Percentiles rank a stretch among this genome's conserved stretches.
Conservation (phyloP, 2,113 vertebrate genomes). For the Formicarius rufipectus region DNA sequence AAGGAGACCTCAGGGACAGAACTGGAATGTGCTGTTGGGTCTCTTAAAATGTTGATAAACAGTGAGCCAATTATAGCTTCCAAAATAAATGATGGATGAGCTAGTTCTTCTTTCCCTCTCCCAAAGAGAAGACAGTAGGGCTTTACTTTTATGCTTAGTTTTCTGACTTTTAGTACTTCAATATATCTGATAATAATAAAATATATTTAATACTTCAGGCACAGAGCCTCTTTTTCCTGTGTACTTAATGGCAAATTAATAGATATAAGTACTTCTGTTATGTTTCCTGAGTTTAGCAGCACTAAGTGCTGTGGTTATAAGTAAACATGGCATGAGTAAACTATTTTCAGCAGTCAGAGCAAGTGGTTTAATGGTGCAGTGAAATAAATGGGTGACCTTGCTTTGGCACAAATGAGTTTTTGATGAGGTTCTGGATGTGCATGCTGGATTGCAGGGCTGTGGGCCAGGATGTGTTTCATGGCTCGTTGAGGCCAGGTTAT, state of each 20-base stretch:
- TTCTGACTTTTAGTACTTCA: not conserved
- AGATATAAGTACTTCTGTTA: not conserved
- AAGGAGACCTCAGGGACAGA: not conserved
- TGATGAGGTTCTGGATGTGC: not conserved
- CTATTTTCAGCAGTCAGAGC: not conserved
- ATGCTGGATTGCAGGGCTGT: not conserved
- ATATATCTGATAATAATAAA: too few species aligned
- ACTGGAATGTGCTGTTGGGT: not conserved
- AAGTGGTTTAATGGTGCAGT: not conserved
- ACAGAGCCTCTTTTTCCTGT: not conserved
- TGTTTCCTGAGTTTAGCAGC: not conserved
- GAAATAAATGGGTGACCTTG: not conserved
- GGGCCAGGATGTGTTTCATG: not conserved
- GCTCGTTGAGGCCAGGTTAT: not conserved
- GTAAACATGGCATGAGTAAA: not conserved
- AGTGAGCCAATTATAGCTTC: not conserved
- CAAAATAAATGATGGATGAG: not conserved
- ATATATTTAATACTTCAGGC: not conserved
- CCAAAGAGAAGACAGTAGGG: not conserved
- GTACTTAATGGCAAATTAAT: not conserved
- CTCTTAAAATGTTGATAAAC: not conserved
- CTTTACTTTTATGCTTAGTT: not conserved
- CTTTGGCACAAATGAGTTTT: not conserved
- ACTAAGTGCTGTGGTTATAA: slow-evolving; percentile 3
- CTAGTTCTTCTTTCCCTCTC: not conserved